Base-by-base conservation (phyloP, 2,113 vertebrate genomes). In the Orthonyx spaldingii region DNA sequence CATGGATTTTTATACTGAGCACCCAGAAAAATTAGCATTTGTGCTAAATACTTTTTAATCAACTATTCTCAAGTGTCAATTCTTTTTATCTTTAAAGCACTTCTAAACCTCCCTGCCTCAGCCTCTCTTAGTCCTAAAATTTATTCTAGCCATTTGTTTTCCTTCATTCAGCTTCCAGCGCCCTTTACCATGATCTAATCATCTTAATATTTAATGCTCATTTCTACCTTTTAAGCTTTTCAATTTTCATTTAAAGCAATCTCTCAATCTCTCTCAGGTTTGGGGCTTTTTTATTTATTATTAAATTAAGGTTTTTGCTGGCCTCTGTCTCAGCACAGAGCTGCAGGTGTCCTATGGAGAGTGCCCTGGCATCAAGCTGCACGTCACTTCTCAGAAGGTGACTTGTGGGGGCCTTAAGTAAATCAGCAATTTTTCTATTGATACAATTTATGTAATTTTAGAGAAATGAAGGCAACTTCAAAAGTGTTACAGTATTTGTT, bases 11-110 rank as follows among this genome's bases (percentile, higher is more conserved):
- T 95, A 83, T 35, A 68, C 77, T 61, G 87, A 87, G 39, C 94
- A 66, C 78, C 89, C 92, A 90, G 76, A 84, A 98, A 98, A 97
- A 97, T 91, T 90, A 97, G 92, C 96, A 92, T 98, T 97, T 97
- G 84, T 94, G 92, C 94, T 33, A 63, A 97, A 97, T 91, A 96
- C 95, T 94, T 97, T 97, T 97, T 97, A 97, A 97, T 96, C 97
- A 97, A 85, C 92, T 47, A 9, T 94, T 96, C 89, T 96, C 87
- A 65, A 85, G 85, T 47, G 77, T 94, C 90, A 96, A 57, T 39
- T 53, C 71, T 87, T 83, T 88, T 97, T 91, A 87, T 94, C 91
- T 95, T 74, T 80, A 63, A 97, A 96, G 84, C 39, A 70, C 35
- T 84, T 79, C 39, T 70, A 92, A 94, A 94, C 80, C 97, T 96